phyloP scores from a whole-genome alignment of 2,888 invertebrate genomes.

The Patella pellucida region DNA sequence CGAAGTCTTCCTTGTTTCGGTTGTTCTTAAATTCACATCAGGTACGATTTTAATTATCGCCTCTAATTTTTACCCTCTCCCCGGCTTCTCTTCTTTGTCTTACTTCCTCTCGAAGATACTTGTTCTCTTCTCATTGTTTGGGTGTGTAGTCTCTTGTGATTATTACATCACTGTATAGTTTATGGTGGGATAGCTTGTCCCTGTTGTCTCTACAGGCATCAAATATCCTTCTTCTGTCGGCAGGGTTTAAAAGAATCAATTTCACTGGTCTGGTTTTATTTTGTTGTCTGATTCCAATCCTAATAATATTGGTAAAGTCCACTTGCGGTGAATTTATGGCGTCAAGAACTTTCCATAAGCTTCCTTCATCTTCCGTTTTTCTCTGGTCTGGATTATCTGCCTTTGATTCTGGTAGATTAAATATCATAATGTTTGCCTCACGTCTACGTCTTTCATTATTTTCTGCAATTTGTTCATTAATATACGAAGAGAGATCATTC shows the following conservation, averaged over 20 bases:
- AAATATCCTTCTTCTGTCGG: neutral
- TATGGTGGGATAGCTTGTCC: neutral
- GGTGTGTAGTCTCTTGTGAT: neutral
- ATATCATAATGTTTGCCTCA: neutral
- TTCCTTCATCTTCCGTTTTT: neutral
- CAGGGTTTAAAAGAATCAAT: neutral
- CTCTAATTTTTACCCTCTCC: neutral
- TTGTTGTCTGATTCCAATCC: neutral
- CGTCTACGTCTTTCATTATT: neutral
- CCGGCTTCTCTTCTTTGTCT: neutral
- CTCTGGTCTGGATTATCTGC: neutral
- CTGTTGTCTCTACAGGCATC: neutral
- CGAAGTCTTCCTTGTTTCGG: neutral
- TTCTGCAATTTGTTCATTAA: neutral
- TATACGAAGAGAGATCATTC: too few relatives aligned
- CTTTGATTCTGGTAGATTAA: neutral
- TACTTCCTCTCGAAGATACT: neutral
- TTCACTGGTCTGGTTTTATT: neutral
- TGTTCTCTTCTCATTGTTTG: neutral
- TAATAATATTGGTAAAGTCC: neutral
- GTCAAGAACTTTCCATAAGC: neutral
- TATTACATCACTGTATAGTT: neutral
- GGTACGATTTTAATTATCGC: neutral
- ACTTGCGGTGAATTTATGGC: neutral
- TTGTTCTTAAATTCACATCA: neutral